phyloP scores from a whole-genome alignment of 2,888 invertebrate genomes.

The Ophion slaviceki region DNA sequence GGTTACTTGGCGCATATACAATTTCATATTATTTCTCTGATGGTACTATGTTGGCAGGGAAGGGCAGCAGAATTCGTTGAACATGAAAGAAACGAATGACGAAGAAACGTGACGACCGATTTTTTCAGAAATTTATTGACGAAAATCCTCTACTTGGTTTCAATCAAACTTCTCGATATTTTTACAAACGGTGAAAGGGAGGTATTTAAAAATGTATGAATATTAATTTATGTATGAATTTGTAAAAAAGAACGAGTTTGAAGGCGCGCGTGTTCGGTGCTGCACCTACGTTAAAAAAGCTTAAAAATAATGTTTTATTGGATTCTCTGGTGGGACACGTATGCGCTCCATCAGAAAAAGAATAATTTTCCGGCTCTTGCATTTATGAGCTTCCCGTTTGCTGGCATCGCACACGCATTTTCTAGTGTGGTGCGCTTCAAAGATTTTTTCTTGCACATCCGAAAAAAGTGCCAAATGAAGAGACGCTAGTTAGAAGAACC shows the following conservation, averaged over 20 bases:
- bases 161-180: too few relatives aligned
- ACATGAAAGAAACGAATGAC: too few relatives aligned
- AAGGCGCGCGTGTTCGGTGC: too few relatives aligned
- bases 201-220: too few relatives aligned
- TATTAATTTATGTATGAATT: too few relatives aligned
- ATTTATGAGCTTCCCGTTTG: slow-evolving; percentile 51
- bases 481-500: background rate
- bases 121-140: too few relatives aligned
- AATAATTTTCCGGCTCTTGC: slow-evolving; percentile 41
- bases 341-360: slow-evolving; percentile 30
- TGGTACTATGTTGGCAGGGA: too few relatives aligned
- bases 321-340: slow-evolving; percentile 45
- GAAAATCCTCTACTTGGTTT: too few relatives aligned
- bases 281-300: background rate
- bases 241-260: too few relatives aligned
- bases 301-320: background rate
- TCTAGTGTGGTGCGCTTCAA: background rate
- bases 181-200: too few relatives aligned
- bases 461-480: background rate
- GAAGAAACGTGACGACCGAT: too few relatives aligned
- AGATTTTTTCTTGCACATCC: background rate
- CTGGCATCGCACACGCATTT: slow-evolving; percentile 25
- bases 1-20: background rate
- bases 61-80: too few relatives aligned
- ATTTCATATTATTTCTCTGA: background rate